phyloP scores from a whole-genome alignment of 2,888 invertebrate species.

The Andrena dorsata region DNA sequence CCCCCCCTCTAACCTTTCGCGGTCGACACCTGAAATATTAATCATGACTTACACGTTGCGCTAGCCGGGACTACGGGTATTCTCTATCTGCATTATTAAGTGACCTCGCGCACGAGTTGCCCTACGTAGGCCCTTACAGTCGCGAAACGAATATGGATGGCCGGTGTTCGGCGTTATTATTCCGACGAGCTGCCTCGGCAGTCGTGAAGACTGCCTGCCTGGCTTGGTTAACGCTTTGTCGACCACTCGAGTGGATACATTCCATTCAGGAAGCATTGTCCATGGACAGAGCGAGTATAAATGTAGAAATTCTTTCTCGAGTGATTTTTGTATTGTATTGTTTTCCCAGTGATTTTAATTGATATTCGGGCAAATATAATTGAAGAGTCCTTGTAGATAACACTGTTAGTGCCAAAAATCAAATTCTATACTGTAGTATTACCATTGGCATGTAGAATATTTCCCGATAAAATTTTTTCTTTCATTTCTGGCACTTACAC shows the following conservation, averaged over 20 bases:
- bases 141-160: constrained; percentile 69
- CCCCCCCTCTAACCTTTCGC: constrained; percentile 57
- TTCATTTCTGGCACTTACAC: neutral
- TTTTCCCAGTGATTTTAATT: neutral
- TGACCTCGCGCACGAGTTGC: constrained; percentile 71
- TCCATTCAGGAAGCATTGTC: neutral
- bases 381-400: too few relatives aligned
- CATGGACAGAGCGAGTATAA: neutral
- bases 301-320: neutral
- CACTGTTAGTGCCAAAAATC: too few relatives aligned
- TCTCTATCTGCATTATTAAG: constrained; percentile 81
- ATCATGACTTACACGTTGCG: constrained; percentile 81
- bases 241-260: neutral
- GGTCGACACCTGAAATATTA: constrained; percentile 81
- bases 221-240: neutral
- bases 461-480: too few relatives aligned
- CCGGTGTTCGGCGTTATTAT: constrained; percentile 59
- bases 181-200: constrained; percentile 30
- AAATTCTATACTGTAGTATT: too few relatives aligned
- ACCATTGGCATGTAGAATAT: too few relatives aligned
- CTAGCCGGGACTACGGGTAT: constrained; percentile 76
- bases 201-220: neutral
- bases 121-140: constrained; percentile 60
- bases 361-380: neutral
- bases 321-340: neutral